A percentile compares a stretch with the other conserved stretches of the same genome.
phyloP scores from a whole-genome alignment of 2,888 invertebrate genomes.

The Cataglyphis albicans region DNA sequence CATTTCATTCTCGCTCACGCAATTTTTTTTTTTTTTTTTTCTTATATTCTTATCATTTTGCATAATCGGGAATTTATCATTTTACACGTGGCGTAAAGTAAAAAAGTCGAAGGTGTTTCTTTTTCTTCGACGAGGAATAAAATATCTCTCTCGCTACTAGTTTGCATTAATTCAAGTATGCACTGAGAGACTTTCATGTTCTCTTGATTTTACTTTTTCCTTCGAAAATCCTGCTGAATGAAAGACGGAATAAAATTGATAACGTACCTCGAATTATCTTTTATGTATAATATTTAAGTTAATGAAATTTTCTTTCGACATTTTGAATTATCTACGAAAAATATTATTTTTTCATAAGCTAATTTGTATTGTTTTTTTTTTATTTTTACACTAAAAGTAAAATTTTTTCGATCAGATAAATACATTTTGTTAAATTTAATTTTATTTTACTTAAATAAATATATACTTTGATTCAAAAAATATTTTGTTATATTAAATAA shows the following conservation, averaged over 20 bases:
- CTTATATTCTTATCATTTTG: background rate
- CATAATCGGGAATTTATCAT: constrained; percentile 21
- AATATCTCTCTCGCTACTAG: background rate
- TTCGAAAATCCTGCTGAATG: constrained; percentile 21
- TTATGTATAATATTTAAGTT: background rate
- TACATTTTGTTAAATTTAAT: too few relatives aligned
- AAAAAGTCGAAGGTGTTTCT: constrained; percentile 18
- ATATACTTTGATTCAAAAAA: too few relatives aligned
- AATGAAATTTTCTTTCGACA: background rate
- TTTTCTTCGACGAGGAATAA: constrained; percentile 12
- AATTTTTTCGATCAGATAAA: too few relatives aligned
- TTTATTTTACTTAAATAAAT: too few relatives aligned
- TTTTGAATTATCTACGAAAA: background rate
- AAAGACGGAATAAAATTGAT: constrained; percentile 1
- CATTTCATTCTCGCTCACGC: background rate
- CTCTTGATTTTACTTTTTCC: background rate
- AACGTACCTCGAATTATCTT: background rate
- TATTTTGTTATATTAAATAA: too few relatives aligned
- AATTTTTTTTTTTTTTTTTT: background rate
- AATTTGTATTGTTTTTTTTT: background rate
- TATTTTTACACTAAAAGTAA: background rate
- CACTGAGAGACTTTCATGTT: background rate
- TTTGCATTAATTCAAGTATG: constrained; percentile 20
- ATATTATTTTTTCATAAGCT: background rate
- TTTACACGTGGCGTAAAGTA: background rate